These are phyloP conservation scores for Lycophotia porphyrea DNA, from an alignment of 2,888 invertebrate genomes.

Conservation along the genomic window DNA sequence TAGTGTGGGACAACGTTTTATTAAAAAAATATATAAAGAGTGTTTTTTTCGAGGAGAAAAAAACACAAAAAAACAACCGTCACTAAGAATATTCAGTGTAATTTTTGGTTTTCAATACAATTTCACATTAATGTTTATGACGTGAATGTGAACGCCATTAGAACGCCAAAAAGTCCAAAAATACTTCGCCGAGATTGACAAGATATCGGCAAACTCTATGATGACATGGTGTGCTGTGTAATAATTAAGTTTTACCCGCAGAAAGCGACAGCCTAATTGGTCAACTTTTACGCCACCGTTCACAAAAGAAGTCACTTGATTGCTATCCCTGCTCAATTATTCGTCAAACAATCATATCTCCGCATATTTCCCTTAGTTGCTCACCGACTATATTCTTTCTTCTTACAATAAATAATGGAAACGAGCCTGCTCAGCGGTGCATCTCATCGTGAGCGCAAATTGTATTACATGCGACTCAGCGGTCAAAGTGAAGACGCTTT, in stretches of 20 bases:
- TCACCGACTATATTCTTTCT: constrained; percentile 34
- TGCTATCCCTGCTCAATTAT: constrained; percentile 9
- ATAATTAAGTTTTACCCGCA: not conserved
- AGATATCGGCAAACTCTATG: not conserved
- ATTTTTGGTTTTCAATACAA: not conserved
- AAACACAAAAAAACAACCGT: too few species aligned
- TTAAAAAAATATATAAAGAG: too few species aligned
- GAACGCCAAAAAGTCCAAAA: not conserved
- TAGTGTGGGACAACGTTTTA: too few species aligned
- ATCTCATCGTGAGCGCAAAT: constrained; percentile 65
- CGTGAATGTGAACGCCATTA: not conserved
- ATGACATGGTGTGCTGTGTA: not conserved
- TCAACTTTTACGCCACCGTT: not conserved
- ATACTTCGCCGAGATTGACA: not conserved
- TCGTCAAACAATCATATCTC: constrained; percentile 22
- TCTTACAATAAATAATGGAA: constrained; percentile 42
- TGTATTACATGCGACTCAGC: constrained; percentile 69
- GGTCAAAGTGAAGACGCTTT: constrained; percentile 22
- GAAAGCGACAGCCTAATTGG: not conserved
- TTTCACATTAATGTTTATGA: not conserved
- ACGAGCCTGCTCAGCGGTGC: constrained; percentile 39
- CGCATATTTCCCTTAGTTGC: constrained; percentile 34
- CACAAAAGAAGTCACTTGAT: constrained; percentile 12
- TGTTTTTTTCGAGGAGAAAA: too few species aligned
- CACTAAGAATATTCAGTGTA: not conserved